phyloP scores from a whole-genome alignment of 2,888 invertebrate genomes.

The Drosophila dives region DNA sequence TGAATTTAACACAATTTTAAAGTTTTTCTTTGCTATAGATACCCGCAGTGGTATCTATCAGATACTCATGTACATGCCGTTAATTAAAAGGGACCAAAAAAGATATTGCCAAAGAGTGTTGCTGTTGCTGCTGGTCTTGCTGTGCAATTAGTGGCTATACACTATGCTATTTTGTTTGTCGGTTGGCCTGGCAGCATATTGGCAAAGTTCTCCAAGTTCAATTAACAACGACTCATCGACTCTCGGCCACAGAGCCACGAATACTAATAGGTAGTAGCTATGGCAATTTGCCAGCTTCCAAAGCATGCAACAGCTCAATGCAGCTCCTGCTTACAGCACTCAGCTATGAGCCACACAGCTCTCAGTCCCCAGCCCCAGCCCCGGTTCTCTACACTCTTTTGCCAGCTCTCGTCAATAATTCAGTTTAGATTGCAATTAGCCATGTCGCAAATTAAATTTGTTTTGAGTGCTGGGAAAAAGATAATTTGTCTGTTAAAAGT shows the following conservation, averaged over 20 bases:
- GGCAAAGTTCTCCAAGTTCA: constrained; percentile 1
- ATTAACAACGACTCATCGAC: background rate
- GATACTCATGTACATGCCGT: constrained; percentile 10
- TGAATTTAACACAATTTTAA: constrained; percentile 5
- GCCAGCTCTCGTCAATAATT: background rate
- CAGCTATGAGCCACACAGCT: background rate
- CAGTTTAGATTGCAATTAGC: constrained; percentile 29
- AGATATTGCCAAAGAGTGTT: constrained; percentile 12
- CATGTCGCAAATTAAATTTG: constrained; percentile 20
- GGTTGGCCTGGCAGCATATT: constrained; percentile 6
- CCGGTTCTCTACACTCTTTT: background rate
- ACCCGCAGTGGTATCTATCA: constrained; percentile 4
- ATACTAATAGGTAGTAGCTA: background rate
- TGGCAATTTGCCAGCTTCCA: background rate
- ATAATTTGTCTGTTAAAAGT: background rate
- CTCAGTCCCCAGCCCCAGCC: background rate
- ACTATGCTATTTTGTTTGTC: background rate
- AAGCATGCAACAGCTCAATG: background rate
- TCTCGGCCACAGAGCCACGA: background rate
- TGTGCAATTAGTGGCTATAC: constrained; percentile 16
- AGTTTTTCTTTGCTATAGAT: background rate
- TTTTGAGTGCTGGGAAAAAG: constrained; percentile 9
- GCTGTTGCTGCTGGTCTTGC: background rate
- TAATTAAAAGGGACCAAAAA: constrained; percentile 33
- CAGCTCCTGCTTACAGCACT: background rate